phyloP scores from a whole-genome alignment of 1,140 invertebrate species.

The Thalassaphorura encarpata region DNA sequence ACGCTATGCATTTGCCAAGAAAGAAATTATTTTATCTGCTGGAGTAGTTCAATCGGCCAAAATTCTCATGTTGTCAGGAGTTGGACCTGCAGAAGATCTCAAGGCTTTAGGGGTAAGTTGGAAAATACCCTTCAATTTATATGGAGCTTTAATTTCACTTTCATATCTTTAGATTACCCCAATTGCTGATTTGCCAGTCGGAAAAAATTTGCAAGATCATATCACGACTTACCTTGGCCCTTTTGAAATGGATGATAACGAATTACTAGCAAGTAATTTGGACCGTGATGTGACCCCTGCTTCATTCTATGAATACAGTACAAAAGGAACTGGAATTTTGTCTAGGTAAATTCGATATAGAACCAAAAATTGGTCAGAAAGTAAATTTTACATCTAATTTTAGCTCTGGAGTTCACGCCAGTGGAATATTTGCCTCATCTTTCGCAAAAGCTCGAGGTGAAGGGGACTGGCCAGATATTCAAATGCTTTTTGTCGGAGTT shows the following conservation, averaged over 20 bases:
- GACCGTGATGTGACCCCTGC: constrained; percentile 8
- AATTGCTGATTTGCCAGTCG: constrained; percentile 38
- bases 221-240: constrained; percentile 21
- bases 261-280: not conserved
- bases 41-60: constrained; percentile 38
- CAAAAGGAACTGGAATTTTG: constrained; percentile 14
- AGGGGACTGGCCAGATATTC: constrained; percentile 21
- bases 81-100: constrained; percentile 42
- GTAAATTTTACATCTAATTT: no score
- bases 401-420: constrained; percentile 11
- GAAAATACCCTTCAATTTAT: not conserved
- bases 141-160: not conserved
- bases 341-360: no score
- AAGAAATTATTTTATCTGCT: constrained; percentile 38
- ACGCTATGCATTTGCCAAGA: constrained; percentile 21
- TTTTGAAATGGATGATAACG: constrained; percentile 10
- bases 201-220: constrained; percentile 41
- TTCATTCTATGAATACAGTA: constrained; percentile 2
- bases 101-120: constrained; percentile 30
- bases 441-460: constrained; percentile 8
- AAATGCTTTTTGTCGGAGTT: constrained; percentile 7
- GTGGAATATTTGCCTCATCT: constrained; percentile 13
- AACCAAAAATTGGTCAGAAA: no score
- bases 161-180: constrained; percentile 24
- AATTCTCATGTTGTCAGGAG: constrained; percentile 44